Percentiles rank a stretch among this genome's conserved stretches.
phyloP scores from a whole-genome alignment of 1,140 invertebrate genomes.

The Halesus radiatus region DNA sequence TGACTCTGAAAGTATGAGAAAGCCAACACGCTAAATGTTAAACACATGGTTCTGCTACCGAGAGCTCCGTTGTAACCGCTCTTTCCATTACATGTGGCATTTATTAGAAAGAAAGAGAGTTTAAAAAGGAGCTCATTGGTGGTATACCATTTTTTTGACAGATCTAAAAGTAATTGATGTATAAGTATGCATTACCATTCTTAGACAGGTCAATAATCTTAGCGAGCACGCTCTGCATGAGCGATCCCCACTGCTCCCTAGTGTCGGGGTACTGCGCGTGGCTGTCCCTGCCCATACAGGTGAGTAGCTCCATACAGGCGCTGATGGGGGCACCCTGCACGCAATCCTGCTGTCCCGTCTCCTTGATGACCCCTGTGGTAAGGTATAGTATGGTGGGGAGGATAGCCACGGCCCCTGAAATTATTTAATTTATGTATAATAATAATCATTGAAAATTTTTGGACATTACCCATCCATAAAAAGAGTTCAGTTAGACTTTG shows the following conservation, averaged over 20 bases:
- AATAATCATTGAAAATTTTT: no score
- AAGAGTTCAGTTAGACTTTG: no score
- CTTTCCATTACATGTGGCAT: no score
- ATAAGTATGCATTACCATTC: conserved; percentile 74
- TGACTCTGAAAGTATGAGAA: no score
- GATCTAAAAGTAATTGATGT: no score
- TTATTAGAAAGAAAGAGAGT: no score
- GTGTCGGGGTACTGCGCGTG: conserved; percentile 74
- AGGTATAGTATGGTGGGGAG: conserved; percentile 94
- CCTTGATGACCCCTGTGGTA: conserved; percentile 89
- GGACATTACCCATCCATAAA: no score
- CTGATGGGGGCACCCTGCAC: conserved; percentile 74
- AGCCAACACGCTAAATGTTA: no score
- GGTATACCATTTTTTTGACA: no score
- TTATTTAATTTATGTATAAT: background rate
- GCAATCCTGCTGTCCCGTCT: conserved; percentile 75
- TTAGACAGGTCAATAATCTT: conserved; percentile 92
- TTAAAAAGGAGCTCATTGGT: no score
- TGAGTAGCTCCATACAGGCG: conserved; percentile 80
- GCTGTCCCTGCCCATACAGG: conserved; percentile 76
- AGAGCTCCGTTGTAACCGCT: no score
- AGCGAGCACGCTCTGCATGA: conserved; percentile 89
- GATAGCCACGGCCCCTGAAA: conserved; percentile 85
- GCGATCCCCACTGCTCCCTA: conserved; percentile 78
- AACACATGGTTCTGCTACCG: no score